These are phyloP conservation scores for Heteractis magnifica DNA, from an alignment of 92 coral and sea anemone species.

Conservation along the genomic window DNA sequence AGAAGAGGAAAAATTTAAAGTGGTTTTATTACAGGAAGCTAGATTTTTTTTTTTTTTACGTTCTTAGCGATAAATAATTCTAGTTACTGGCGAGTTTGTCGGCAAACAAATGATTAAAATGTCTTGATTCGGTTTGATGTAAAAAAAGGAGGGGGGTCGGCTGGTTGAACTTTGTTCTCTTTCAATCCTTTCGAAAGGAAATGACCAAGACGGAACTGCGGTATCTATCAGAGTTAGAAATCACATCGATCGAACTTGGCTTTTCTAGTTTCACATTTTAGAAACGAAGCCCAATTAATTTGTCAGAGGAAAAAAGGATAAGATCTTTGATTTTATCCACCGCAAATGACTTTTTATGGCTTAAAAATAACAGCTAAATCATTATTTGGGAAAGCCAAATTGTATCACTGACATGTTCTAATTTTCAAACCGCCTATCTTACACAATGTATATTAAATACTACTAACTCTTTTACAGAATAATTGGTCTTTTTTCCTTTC, in stretches of 20 bases:
- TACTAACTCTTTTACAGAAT: no score
- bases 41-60: neutral
- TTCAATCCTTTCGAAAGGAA: neutral
- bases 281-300: constrained; percentile 3
- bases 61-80: neutral
- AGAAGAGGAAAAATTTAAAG: no score
- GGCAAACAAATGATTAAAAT: neutral
- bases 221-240: neutral
- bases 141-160: neutral
- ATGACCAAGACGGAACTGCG: neutral
- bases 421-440: neutral
- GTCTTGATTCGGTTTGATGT: neutral
- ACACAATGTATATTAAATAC: no score
- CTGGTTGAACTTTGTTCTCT: neutral
- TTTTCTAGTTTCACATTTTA: neutral
- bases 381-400: neutral
- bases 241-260: neutral
- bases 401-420: neutral
- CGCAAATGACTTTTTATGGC: neutral
- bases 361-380: neutral
- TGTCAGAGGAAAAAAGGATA: neutral
- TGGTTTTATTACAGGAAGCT: neutral
- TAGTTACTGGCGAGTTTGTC: neutral
- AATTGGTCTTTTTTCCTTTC: no score
- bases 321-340: neutral